Evolutionary conservation across 2,888 invertebrate genomes (phyloP).

Genomic region (Pocota personata): DNA sequence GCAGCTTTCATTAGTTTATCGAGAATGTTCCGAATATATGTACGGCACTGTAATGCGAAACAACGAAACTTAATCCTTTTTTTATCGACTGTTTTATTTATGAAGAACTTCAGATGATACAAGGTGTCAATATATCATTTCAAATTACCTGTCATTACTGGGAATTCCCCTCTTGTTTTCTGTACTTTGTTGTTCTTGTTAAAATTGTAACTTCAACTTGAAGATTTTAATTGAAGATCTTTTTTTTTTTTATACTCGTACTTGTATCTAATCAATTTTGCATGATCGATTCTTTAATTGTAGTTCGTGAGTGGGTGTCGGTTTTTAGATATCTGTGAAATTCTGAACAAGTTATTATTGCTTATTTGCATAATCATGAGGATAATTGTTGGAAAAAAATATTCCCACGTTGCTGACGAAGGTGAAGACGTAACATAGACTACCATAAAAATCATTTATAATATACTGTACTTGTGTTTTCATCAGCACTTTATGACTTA

Average conservation of each 20-base stretch:
- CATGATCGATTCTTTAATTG: conserved; percentile 32
- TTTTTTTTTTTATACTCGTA: not conserved
- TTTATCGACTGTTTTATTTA: not conserved
- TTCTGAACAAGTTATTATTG: not conserved
- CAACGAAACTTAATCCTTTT: not conserved
- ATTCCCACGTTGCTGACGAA: not conserved
- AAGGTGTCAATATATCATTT: conserved; percentile 2
- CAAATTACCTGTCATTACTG: not conserved
- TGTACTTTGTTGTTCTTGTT: too few relatives aligned
- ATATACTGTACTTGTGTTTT: too few relatives aligned
- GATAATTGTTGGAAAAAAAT: not conserved
- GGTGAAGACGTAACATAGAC: not conserved
- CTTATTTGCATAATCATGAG: not conserved
- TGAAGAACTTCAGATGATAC: not conserved
- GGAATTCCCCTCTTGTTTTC: not conserved
- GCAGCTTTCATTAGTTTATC: not conserved
- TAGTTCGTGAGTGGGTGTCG: conserved; percentile 51
- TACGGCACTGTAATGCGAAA: not conserved
- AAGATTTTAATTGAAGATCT: not conserved
- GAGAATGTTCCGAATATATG: not conserved
- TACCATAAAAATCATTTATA: too few relatives aligned
- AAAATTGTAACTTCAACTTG: not conserved
- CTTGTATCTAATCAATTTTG: not conserved
- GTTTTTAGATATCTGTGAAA: not conserved
- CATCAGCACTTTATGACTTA: too few relatives aligned